phyloP scores from a whole-genome alignment of 2,113 vertebrate species.

The Micromys minutus region DNA sequence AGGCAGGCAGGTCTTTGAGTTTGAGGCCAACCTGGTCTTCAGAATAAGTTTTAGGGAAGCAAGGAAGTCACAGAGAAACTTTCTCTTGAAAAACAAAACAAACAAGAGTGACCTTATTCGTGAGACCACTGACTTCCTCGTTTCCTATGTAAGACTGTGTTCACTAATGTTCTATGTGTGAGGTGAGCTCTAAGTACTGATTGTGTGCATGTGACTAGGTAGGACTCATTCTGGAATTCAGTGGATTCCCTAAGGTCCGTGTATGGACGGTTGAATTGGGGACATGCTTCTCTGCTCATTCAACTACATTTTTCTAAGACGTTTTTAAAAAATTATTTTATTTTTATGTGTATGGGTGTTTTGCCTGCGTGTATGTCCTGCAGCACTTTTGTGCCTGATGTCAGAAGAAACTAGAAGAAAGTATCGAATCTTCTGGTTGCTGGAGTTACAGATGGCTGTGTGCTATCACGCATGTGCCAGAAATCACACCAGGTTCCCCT shows the following conservation, averaged over 20 bases:
- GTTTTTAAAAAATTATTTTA: not conserved
- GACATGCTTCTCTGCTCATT: not conserved
- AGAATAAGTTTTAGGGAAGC: not conserved
- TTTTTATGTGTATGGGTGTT: not conserved
- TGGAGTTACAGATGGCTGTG: not conserved
- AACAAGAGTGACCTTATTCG: not conserved
- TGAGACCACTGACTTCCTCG: not conserved
- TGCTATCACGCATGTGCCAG: not conserved
- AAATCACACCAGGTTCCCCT: not conserved
- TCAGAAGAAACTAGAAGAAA: not conserved
- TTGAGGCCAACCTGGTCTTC: not conserved
- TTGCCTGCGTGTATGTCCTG: not conserved
- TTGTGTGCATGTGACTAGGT: not conserved
- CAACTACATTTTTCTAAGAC: not conserved
- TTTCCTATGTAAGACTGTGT: not conserved
- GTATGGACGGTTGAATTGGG: not conserved
- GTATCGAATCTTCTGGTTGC: not conserved
- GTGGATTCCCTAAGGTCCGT: not conserved
- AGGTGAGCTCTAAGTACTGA: not conserved
- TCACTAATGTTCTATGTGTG: not conserved
- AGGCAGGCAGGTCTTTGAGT: not conserved
- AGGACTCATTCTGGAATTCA: not conserved
- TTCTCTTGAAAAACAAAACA: not conserved
- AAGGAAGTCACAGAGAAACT: not conserved
- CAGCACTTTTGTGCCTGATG: not conserved